Evolutionary conservation across 2,888 invertebrate genomes (phyloP).

Genomic region (Macrosoma leucophasiata): DNA sequence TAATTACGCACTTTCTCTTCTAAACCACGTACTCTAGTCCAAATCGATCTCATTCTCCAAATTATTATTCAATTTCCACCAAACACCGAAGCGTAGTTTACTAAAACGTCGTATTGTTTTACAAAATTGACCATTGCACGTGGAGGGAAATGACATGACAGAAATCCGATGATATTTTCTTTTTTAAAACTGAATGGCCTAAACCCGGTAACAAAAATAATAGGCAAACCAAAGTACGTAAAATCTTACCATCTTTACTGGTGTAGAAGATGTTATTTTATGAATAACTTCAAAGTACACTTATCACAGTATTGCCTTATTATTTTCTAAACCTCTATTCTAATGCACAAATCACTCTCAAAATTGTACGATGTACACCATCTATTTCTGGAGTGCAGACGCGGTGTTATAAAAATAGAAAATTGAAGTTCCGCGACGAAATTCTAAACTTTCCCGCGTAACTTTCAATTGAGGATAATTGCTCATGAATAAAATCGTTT

Average conservation of each 20-base stretch:
- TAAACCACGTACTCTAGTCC: slow-evolving; percentile 43
- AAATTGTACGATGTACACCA: slow-evolving; percentile 38
- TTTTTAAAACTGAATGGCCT: no score
- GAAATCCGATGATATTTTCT: slow-evolving; percentile 5
- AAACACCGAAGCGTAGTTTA: slow-evolving; percentile 5
- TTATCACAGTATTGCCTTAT: no score
- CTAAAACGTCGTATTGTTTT: no score
- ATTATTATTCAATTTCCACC: no score
- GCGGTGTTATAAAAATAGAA: slow-evolving; percentile 59
- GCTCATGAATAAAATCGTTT: no score
- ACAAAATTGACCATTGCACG: slow-evolving; percentile 2
- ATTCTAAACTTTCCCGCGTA: slow-evolving; percentile 46
- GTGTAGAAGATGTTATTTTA: no score
- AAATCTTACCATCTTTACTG: no score
- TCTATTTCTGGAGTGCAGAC: slow-evolving; percentile 64
- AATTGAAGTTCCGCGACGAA: slow-evolving; percentile 37
- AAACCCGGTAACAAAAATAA: no score
- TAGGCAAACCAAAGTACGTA: no score
- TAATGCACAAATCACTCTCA: slow-evolving; percentile 38
- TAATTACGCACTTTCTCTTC: slow-evolving; percentile 27
- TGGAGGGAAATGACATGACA: slow-evolving; percentile 19
- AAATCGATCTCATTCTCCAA: slow-evolving; percentile 46
- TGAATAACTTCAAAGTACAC: no score
- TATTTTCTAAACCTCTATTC: slow-evolving; percentile 19
- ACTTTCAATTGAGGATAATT: no score